Evolutionary conservation across 2,797 vertebrate genomes (phyloP).

Genomic region (Gambelia wislizenii): DNA sequence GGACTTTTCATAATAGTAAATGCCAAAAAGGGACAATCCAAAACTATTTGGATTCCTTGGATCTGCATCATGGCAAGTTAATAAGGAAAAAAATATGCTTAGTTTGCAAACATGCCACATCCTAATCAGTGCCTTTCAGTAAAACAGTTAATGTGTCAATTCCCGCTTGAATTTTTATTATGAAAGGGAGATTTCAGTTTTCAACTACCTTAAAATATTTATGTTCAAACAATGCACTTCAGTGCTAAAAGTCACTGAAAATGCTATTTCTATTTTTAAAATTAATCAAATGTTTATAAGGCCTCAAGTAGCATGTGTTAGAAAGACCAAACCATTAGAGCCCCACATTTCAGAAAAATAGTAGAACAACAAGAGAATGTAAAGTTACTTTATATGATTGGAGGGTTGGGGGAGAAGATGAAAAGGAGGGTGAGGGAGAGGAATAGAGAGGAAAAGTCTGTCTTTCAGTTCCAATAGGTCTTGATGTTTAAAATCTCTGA

Average conservation of each 20-base stretch:
- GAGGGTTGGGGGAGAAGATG: constrained; percentile 52
- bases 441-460: constrained; percentile 65
- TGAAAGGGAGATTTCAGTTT: constrained; percentile 41
- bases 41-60: not conserved
- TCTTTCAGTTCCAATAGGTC: constrained; percentile 77
- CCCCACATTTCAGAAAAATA: constrained; percentile 45
- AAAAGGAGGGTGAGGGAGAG: constrained; percentile 42
- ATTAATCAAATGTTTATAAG: constrained; percentile 61
- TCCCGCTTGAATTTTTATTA: not conserved
- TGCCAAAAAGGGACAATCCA: not conserved
- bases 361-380: constrained; percentile 68
- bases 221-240: constrained; percentile 28
- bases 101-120: not conserved
- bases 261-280: constrained; percentile 57
- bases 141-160: not conserved
- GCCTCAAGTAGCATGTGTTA: constrained; percentile 43
- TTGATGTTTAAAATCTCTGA: constrained; percentile 82
- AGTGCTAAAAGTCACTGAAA: constrained; percentile 58
- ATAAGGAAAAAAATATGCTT: not conserved
- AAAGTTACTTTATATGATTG: constrained; percentile 61
- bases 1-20: not conserved
- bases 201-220: constrained; percentile 53
- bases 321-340: constrained; percentile 61
- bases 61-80: not conserved
- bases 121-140: not conserved